phyloP scores from a whole-genome alignment of 2,797 vertebrate genomes.

The Coilia nasus region DNA sequence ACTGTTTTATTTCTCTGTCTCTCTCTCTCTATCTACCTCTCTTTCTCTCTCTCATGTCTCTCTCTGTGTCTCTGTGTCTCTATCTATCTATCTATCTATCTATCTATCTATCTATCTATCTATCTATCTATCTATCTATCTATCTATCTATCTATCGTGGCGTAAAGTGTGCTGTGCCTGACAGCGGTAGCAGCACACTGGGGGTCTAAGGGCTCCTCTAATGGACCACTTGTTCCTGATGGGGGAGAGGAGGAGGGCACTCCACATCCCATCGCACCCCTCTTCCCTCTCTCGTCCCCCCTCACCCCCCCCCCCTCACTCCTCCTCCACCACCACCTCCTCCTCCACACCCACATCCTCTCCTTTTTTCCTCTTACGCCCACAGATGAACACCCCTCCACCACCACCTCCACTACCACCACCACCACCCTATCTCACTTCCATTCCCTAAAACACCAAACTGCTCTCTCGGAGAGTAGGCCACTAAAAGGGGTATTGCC shows the following conservation, averaged over 20 bases:
- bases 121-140: neutral
- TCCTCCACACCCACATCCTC: too few relatives aligned
- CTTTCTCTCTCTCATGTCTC: constrained; percentile 9
- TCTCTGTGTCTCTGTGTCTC: neutral
- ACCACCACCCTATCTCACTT: neutral
- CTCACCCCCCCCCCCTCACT: constrained; percentile 28
- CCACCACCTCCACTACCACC: neutral
- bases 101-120: neutral
- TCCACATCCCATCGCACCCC: constrained; percentile 48
- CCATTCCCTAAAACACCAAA: neutral
- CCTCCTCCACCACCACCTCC: neutral
- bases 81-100: neutral
- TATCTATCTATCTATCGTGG: neutral
- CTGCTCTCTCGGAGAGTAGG: neutral
- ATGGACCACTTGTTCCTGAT: neutral
- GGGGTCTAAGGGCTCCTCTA: neutral
- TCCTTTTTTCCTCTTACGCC: constrained; percentile 20
- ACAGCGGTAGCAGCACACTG: neutral
- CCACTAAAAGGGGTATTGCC: neutral
- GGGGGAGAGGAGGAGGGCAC: neutral
- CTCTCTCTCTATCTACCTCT: neutral
- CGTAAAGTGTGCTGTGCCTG: neutral
- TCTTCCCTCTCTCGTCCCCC: constrained; percentile 2
- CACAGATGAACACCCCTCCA: neutral
- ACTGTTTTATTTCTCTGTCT: too few relatives aligned